Conservation (phyloP, 2,113 vertebrate species). For the Colossoma macropomum region DNA sequence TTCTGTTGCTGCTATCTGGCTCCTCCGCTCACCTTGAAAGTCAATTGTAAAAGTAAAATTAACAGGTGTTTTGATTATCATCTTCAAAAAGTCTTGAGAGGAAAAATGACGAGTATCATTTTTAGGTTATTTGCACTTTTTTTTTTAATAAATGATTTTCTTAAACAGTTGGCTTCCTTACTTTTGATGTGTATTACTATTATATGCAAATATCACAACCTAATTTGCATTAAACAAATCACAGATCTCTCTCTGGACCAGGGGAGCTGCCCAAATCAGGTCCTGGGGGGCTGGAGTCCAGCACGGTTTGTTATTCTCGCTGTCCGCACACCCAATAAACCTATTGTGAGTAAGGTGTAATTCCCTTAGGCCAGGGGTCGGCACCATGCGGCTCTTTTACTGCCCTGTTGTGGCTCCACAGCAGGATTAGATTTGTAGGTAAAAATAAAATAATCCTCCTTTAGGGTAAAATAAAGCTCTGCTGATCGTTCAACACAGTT, state of each 20-base stretch:
- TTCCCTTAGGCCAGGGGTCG: too few relatives aligned
- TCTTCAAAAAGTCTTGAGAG: slow-evolving; percentile 9
- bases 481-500: too few relatives aligned
- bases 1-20: slow-evolving; percentile 51
- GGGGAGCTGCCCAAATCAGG: too few relatives aligned
- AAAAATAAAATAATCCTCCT: too few relatives aligned
- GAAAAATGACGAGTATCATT: slow-evolving; percentile 44
- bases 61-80: slow-evolving; percentile 39
- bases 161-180: slow-evolving; percentile 44
- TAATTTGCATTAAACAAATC: neutral
- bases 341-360: too few relatives aligned
- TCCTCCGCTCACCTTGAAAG: slow-evolving; percentile 17
- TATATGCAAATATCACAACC: neutral
- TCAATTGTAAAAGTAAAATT: slow-evolving; percentile 30
- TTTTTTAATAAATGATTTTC: slow-evolving; percentile 56
- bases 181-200: slow-evolving; percentile 57
- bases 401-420: too few relatives aligned
- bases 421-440: too few relatives aligned
- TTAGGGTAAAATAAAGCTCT: too few relatives aligned
- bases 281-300: too few relatives aligned
- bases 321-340: neutral
- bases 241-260: too few relatives aligned
- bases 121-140: slow-evolving; percentile 61
- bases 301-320: neutral
- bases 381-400: too few relatives aligned